These are phyloP conservation scores for Thaumetopoea pityocampa DNA, from an alignment of 1,140 invertebrate genomes.

Conservation along the genomic window DNA sequence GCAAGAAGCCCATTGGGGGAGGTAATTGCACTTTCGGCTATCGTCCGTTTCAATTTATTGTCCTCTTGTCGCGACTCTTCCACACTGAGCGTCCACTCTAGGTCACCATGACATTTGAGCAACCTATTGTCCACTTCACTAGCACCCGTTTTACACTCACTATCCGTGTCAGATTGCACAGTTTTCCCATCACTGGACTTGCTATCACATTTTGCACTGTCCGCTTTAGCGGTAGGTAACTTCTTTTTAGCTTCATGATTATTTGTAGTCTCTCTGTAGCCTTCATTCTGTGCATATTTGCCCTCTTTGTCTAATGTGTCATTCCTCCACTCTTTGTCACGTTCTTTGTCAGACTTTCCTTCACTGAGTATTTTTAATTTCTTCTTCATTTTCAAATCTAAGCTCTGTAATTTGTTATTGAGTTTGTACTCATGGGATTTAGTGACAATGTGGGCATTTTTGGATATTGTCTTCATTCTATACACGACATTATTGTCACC, in stretches of 20 bases:
- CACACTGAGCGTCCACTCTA: constrained; percentile 60
- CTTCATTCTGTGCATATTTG: constrained; percentile 70
- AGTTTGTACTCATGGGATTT: constrained; percentile 65
- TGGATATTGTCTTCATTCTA: constrained; percentile 68
- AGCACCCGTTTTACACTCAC: constrained; percentile 52
- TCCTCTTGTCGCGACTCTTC: constrained; percentile 43
- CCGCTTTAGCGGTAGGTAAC: constrained; percentile 50
- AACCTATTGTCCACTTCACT: constrained; percentile 55
- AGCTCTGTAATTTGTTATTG: constrained; percentile 50
- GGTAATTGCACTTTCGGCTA: constrained; percentile 54
- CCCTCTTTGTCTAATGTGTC: constrained; percentile 65
- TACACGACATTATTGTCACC: constrained; percentile 63
- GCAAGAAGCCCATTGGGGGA: constrained; percentile 68
- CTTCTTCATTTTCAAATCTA: constrained; percentile 64
- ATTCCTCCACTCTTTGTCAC: constrained; percentile 63
- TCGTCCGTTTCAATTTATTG: constrained; percentile 60
- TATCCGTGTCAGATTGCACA: constrained; percentile 48
- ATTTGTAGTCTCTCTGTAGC: constrained; percentile 67
- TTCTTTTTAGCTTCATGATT: constrained; percentile 64
- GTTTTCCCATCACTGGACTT: constrained; percentile 61
- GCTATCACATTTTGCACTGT: constrained; percentile 60
- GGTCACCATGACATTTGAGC: constrained; percentile 54
- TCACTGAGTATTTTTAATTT: constrained; percentile 55
- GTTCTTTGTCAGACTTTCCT: constrained; percentile 48
- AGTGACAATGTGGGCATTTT: constrained; percentile 70